A percentile compares a stretch with the other conserved stretches of the same genome.
These are phyloP conservation scores for Labroides dimidiatus DNA, from an alignment of 2,797 vertebrate species.

Conservation along the genomic window DNA sequence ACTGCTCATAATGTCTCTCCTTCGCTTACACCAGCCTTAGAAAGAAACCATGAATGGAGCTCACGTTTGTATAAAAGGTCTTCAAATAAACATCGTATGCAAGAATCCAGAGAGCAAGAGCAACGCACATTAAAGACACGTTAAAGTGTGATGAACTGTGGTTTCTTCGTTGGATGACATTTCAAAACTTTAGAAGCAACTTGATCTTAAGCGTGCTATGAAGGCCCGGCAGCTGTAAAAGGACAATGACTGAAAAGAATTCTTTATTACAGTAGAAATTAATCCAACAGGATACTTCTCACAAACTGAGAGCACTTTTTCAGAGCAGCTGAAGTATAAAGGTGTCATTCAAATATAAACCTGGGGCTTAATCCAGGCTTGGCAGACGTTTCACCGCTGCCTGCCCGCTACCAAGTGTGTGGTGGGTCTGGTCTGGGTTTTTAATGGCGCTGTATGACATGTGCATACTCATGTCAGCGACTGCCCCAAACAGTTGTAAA, in stretches of 20 bases:
- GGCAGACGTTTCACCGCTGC: conserved; percentile 42
- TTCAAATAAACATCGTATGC: background rate
- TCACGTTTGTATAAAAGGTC: background rate
- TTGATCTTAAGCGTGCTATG: background rate
- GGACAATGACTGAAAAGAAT: no score
- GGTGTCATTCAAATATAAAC: conserved; percentile 56
- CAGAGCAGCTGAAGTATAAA: conserved; percentile 25
- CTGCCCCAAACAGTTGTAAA: conserved; percentile 82
- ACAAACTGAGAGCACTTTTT: conserved; percentile 12
- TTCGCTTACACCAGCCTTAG: no score
- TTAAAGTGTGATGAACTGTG: background rate
- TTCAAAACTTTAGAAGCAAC: background rate
- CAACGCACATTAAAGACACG: background rate
- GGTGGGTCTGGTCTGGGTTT: conserved; percentile 76
- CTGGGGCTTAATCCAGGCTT: conserved; percentile 50
- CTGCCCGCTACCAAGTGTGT: conserved; percentile 45
- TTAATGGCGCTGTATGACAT: conserved; percentile 76
- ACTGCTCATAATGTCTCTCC: no score
- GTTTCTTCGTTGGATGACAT: background rate
- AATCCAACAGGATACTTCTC: conserved; percentile 9
- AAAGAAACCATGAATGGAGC: no score
- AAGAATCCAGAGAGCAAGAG: background rate
- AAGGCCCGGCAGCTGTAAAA: no score
- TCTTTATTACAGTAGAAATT: conserved; percentile 2
- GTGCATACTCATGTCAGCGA: conserved; percentile 78